Percentiles rank a stretch among this genome's conserved stretches.
phyloP scores from a whole-genome alignment of 2,113 vertebrate genomes.

The Perccottus glenii region DNA sequence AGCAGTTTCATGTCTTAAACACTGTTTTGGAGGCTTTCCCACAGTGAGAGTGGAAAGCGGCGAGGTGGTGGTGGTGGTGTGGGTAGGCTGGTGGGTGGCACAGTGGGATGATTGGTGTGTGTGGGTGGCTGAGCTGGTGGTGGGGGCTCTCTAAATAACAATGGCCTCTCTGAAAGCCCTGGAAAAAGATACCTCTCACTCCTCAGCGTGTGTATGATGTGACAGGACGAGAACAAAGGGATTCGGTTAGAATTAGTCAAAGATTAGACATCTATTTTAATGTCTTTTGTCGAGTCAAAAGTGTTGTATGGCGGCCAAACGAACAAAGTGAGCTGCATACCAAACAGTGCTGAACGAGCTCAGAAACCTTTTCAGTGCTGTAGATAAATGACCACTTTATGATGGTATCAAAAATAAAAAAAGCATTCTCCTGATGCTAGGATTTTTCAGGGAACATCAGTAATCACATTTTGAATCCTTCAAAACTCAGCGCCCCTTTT shows the following conservation, averaged over 20 bases:
- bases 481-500: constrained; percentile 60
- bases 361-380: constrained; percentile 6
- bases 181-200: constrained; percentile 41
- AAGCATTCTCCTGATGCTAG: constrained; percentile 23
- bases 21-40: constrained; percentile 45
- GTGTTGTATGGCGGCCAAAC: constrained; percentile 29
- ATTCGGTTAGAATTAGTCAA: constrained; percentile 58
- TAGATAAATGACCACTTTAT: constrained; percentile 40
- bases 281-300: constrained; percentile 57
- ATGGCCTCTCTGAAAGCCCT: constrained; percentile 55
- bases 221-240: constrained; percentile 59
- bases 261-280: constrained; percentile 69
- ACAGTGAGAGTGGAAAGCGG: constrained; percentile 28
- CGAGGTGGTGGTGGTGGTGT: constrained; percentile 26
- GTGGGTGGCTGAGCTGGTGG: constrained; percentile 43
- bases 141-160: constrained; percentile 60
- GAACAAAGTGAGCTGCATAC: constrained; percentile 41
- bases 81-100: constrained; percentile 48
- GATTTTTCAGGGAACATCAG: constrained; percentile 40
- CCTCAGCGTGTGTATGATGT: constrained; percentile 33
- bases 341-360: constrained; percentile 18
- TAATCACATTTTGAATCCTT: constrained; percentile 56
- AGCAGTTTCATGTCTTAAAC: constrained; percentile 39
- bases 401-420: constrained; percentile 31
- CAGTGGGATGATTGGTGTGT: constrained; percentile 57